Evolutionary conservation across 1,140 invertebrate species (phyloP).

Genomic region (Phenacoccus solenopsis): DNA sequence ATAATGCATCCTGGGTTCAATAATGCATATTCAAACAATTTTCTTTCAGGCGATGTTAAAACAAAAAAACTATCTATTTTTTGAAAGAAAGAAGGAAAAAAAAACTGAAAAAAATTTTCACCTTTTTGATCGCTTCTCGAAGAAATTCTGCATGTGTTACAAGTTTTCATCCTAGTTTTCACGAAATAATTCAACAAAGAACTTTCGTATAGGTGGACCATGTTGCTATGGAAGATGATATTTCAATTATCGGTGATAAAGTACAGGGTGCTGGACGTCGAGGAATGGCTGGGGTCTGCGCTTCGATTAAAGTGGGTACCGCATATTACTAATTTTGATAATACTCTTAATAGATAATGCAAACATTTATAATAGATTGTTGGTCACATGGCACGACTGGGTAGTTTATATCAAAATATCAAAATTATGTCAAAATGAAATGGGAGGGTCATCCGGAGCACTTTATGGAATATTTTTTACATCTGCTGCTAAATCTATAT

Average conservation of each 20-base stretch:
- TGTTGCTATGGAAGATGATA: constrained; percentile 54
- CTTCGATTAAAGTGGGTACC: background rate
- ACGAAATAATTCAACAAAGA: no score
- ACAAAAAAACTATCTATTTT: no score
- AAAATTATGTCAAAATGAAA: constrained; percentile 44
- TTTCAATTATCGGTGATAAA: constrained; percentile 38
- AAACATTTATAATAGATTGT: background rate
- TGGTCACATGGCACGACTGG: background rate
- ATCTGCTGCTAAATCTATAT: constrained; percentile 35
- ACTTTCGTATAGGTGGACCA: constrained; percentile 26
- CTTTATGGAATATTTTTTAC: constrained; percentile 59
- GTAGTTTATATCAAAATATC: constrained; percentile 40
- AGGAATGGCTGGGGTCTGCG: constrained; percentile 49
- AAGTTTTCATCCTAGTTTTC: no score
- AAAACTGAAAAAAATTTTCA: no score
- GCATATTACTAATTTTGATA: background rate
- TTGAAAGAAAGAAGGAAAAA: no score
- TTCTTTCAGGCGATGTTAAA: no score
- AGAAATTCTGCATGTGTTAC: no score
- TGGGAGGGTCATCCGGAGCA: constrained; percentile 60
- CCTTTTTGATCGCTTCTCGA: no score
- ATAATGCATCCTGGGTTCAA: no score
- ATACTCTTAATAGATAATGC: background rate
- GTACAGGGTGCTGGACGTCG: constrained; percentile 44
- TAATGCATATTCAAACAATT: no score